Evolutionary conservation across 1,140 invertebrate species (phyloP).

Genomic region (Conopomorpha cramerella): DNA sequence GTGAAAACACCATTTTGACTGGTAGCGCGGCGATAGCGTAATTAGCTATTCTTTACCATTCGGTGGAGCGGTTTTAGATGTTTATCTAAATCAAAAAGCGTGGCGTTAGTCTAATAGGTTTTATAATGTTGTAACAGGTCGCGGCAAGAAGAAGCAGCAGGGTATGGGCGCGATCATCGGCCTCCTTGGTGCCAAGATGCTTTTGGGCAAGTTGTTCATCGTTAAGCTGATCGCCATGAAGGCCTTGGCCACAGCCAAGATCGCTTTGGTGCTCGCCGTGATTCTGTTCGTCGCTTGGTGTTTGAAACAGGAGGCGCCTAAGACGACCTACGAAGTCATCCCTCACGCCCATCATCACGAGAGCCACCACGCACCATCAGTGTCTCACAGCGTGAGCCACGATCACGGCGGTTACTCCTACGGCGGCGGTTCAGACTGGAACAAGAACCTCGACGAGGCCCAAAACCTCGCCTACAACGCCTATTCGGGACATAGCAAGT

Average conservation of each 20-base stretch:
- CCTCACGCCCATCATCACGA: conserved; percentile 44
- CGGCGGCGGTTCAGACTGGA: conserved; percentile 41
- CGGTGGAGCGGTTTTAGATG: too few relatives aligned
- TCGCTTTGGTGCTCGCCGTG: conserved; percentile 38
- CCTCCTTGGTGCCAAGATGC: conserved; percentile 37
- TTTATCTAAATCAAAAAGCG: conserved; percentile 2
- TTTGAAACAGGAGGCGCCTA: conserved; percentile 42
- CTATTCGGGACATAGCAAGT: conserved; percentile 30
- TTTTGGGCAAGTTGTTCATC: conserved; percentile 47
- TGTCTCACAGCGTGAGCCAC: conserved; percentile 25
- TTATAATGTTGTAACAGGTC: conserved; percentile 28
- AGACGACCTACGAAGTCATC: conserved; percentile 48
- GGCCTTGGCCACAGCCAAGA: conserved; percentile 44
- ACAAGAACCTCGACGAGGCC: conserved; percentile 47
- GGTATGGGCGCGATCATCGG: conserved; percentile 38
- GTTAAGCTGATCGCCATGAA: conserved; percentile 49
- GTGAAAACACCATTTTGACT: too few relatives aligned
- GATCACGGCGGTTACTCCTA: conserved; percentile 27
- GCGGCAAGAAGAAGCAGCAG: conserved; percentile 39
- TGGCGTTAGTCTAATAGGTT: conserved; percentile 2
- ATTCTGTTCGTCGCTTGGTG: conserved; percentile 47
- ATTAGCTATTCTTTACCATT: too few relatives aligned
- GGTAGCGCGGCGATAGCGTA: too few relatives aligned
- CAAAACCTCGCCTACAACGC: conserved; percentile 44
- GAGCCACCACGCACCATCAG: conserved; percentile 35